Percentiles rank a stretch among this genome's conserved stretches.
Evolutionary conservation across 2,797 vertebrate species (phyloP).

Genomic region (Euphonia xanthogaster): DNA sequence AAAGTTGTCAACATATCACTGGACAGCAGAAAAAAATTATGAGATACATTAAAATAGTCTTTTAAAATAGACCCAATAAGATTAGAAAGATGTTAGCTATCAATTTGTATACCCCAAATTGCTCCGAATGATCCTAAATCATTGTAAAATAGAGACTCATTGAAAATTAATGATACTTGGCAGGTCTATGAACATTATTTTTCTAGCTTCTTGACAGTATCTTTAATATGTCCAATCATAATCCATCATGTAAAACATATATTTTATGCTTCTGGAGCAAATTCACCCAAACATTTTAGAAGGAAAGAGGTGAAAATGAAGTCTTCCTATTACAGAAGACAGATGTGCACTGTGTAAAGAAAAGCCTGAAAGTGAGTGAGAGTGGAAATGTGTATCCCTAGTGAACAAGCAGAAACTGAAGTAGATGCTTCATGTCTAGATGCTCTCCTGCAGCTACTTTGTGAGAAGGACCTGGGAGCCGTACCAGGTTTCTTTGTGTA

Average conservation of each 20-base stretch:
- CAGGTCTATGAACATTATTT: background rate
- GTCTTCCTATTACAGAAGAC: background rate
- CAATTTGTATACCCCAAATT: background rate
- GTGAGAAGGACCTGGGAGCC: background rate
- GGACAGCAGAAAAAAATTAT: background rate
- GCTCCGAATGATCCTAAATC: background rate
- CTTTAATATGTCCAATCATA: background rate
- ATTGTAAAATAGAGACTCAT: background rate
- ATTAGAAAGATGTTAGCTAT: background rate
- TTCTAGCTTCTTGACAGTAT: background rate
- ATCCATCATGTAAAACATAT: constrained; percentile 7
- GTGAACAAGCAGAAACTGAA: background rate
- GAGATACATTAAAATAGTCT: background rate
- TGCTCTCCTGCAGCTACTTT: background rate
- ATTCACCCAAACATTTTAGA: background rate
- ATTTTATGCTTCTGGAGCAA: background rate
- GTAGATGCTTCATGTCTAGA: background rate
- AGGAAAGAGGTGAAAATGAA: constrained; percentile 2
- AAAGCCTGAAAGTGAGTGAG: background rate
- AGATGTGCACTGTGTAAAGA: background rate
- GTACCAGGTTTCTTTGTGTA: background rate
- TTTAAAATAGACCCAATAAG: background rate
- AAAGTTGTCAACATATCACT: background rate
- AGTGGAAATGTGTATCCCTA: background rate
- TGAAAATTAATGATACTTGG: background rate